Evolutionary conservation across 2,797 vertebrate species (phyloP), one percentile per base, ranked within the genome.

Genomic region (Clarias platycephalus): DNA sequence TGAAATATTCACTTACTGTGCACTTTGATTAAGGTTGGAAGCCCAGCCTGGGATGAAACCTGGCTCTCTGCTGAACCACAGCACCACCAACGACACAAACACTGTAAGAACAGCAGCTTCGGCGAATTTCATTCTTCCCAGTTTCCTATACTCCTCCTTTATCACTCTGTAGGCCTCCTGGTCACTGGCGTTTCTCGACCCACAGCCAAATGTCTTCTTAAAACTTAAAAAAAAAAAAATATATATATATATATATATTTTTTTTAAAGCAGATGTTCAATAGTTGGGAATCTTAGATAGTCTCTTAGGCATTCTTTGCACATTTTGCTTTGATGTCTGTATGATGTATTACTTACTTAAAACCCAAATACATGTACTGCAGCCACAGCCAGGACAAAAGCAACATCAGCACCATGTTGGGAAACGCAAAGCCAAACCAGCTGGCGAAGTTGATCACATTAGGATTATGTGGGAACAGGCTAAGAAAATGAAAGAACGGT

Each of bases 61-160:
- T 0, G 97, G 98, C 0, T 97, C 97, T 85, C 97, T 93, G 20
- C 96, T 97, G 91, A 99, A 99, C 98, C 97, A 99, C 70, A 99
- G 90, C 7, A 95, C 0, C 34, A 99, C 96, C 89, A 99, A 85
- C 49, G 94, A 6, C 24, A 93, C 0, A 6, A 99, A 99, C 87
- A 98, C 88, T 70, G 75, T 0, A 2, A 94, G 92, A 83, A 99
- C 92, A 0, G 89, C 90, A 13, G 83, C 91, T 90, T 99, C 97
- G 0, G 96, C 94, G 81, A 97, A 98, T 49, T 1, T 94, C 90
- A 99, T 96, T 24, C 74, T 0, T 0, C 98, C 98, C 92, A 98
- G 78, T 49, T 94, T 94, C 34, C 28, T 94, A 89, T 91, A 93
- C 86, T 99, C 95, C 0, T 66, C 80, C 91, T 85, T 94, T 90